Evolutionary conservation across 2,113 vertebrate genomes (phyloP).

Genomic region (Phylloscopus trochilus): DNA sequence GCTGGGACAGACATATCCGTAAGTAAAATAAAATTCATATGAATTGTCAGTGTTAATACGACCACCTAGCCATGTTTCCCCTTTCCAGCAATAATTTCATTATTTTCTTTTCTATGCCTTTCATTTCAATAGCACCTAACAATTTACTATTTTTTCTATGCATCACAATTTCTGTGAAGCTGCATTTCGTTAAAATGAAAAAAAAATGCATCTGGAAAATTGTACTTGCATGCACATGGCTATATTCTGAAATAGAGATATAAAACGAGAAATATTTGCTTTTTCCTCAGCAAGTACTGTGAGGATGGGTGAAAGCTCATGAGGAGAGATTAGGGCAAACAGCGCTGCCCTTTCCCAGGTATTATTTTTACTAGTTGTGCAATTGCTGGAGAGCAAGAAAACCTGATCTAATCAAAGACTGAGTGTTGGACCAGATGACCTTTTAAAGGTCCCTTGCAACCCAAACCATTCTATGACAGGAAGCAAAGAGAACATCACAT

Average conservation of each 20-base stretch:
- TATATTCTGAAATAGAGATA: background rate
- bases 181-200: background rate
- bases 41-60: background rate
- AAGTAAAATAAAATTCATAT: background rate
- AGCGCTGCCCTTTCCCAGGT: background rate
- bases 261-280: background rate
- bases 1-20: background rate
- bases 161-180: background rate
- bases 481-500: background rate
- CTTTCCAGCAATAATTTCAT: background rate
- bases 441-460: background rate
- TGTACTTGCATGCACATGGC: background rate
- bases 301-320: background rate
- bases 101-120: background rate
- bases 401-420: background rate
- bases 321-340: background rate
- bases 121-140: background rate
- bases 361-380: background rate
- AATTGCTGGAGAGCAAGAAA: background rate
- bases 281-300: background rate
- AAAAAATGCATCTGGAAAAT: background rate
- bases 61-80: background rate
- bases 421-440: background rate
- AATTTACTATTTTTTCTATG: background rate
- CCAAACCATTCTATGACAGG: background rate